Percentiles rank a stretch among this genome's conserved stretches.
These are phyloP conservation scores for Sciurus carolinensis DNA, from an alignment of 2,797 vertebrate genomes.

Conservation along the genomic window DNA sequence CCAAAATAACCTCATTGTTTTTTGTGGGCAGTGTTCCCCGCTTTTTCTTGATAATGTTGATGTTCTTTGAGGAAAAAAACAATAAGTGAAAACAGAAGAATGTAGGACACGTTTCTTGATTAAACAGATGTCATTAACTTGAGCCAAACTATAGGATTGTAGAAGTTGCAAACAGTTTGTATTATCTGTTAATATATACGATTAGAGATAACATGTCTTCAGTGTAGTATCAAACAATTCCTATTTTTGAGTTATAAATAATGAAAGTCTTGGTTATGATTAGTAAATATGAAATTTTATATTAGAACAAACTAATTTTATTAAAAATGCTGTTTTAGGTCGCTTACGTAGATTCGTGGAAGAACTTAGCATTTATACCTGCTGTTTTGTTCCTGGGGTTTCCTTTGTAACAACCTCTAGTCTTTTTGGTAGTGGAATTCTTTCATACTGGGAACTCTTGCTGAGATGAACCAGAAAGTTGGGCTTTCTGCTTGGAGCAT, in stretches of 20 bases:
- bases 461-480: conserved; percentile 54
- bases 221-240: conserved; percentile 39
- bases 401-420: conserved; percentile 71
- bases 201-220: conserved; percentile 27
- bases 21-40: conserved; percentile 1
- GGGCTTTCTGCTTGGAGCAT: conserved; percentile 77
- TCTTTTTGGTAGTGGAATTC: conserved; percentile 65
- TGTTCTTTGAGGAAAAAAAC: conserved; percentile 35
- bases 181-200: conserved; percentile 10
- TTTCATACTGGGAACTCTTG: conserved; percentile 62
- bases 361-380: conserved; percentile 67
- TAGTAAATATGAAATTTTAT: conserved; percentile 69
- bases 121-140: conserved; percentile 51
- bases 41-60: conserved; percentile 62
- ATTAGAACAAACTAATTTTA: conserved; percentile 65
- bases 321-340: conserved; percentile 42
- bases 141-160: not conserved
- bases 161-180: conserved; percentile 21
- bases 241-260: conserved; percentile 67
- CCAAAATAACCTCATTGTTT: conserved; percentile 18
- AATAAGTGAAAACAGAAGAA: conserved; percentile 40
- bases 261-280: conserved; percentile 39
- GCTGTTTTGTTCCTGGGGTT: conserved; percentile 85
- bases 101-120: not conserved
- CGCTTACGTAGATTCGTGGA: not conserved